These are phyloP conservation scores for Anoplius nigerrimus DNA, from an alignment of 2,888 invertebrate genomes.

Conservation along the genomic window DNA sequence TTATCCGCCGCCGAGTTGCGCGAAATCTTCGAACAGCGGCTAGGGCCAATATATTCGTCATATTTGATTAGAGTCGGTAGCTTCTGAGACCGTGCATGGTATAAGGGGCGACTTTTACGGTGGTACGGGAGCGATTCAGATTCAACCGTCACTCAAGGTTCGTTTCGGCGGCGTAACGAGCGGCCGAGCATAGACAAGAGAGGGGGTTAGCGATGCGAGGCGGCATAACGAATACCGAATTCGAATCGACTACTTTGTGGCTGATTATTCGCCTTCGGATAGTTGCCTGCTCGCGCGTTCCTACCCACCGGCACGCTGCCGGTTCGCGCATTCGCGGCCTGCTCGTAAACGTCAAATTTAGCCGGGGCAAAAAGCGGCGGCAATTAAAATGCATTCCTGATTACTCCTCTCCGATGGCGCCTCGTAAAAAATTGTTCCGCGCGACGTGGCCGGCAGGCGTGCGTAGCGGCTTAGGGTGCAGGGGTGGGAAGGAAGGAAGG, in stretches of 20 bases:
- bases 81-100: not conserved
- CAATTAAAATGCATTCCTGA: conserved; percentile 67
- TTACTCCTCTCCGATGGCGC: conserved; percentile 52
- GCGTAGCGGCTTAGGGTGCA: conserved; percentile 37
- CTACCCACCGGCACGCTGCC: too few species aligned
- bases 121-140: conserved; percentile 17
- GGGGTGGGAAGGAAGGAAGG: not conserved
- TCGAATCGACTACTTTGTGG: conserved; percentile 44
- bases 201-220: not conserved
- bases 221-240: conserved; percentile 51
- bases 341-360: conserved; percentile 62
- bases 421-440: conserved; percentile 45
- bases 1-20: too few species aligned
- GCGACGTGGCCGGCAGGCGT: conserved; percentile 17
- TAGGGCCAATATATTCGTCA: not conserved
- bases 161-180: conserved; percentile 40
- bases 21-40: not conserved
- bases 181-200: conserved; percentile 13
- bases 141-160: conserved; percentile 36
- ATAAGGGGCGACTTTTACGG: not conserved
- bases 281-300: too few species aligned
- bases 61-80: conserved; percentile 7
- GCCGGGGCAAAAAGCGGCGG: conserved; percentile 51
- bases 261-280: conserved; percentile 44
- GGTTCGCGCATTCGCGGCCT: not conserved